A percentile compares a stretch with the other conserved stretches of the same genome.
Evolutionary conservation across 2,888 invertebrate species (phyloP).

Genomic region (Hofmannophila pseudospretella): DNA sequence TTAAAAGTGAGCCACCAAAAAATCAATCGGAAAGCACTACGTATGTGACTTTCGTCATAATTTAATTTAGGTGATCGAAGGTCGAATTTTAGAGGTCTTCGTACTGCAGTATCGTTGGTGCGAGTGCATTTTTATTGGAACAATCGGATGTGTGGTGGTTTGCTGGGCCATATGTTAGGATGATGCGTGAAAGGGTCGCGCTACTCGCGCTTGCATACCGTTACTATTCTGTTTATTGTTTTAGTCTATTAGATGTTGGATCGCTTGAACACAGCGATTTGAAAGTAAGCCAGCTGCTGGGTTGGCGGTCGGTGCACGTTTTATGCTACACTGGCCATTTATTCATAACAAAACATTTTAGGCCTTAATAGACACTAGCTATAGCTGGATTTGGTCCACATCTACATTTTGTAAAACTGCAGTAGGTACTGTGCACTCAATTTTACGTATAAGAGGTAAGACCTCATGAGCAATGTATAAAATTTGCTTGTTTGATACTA

Average conservation of each 20-base stretch:
- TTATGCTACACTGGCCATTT: too few species aligned
- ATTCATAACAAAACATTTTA: too few species aligned
- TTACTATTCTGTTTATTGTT: slow-evolving; percentile 34
- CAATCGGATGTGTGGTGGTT: slow-evolving; percentile 32
- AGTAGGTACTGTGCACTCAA: too few species aligned
- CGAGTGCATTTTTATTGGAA: slow-evolving; percentile 35
- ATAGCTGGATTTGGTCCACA: too few species aligned
- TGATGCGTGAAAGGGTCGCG: slow-evolving; percentile 54
- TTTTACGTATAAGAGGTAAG: too few species aligned
- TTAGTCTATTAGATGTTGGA: slow-evolving; percentile 24
- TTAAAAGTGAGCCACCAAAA: slow-evolving; percentile 41
- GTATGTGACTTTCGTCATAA: slow-evolving; percentile 50
- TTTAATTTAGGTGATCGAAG: slow-evolving; percentile 52
- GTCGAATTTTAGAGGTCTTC: slow-evolving; percentile 41
- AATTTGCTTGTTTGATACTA: too few species aligned
- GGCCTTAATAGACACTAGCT: too few species aligned
- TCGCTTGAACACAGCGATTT: slow-evolving; percentile 7
- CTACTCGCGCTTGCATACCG: slow-evolving; percentile 46
- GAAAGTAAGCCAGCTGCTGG: slow-evolving; percentile 8
- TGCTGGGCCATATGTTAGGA: slow-evolving; percentile 65
- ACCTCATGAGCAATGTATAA: too few species aligned
- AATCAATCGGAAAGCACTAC: slow-evolving; percentile 48
- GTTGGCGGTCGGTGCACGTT: too few species aligned
- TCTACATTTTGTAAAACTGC: too few species aligned
- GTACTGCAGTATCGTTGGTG: slow-evolving; percentile 15